Evolutionary conservation across 2,888 invertebrate genomes (phyloP).

Genomic region (Drosophila fungiperda): DNA sequence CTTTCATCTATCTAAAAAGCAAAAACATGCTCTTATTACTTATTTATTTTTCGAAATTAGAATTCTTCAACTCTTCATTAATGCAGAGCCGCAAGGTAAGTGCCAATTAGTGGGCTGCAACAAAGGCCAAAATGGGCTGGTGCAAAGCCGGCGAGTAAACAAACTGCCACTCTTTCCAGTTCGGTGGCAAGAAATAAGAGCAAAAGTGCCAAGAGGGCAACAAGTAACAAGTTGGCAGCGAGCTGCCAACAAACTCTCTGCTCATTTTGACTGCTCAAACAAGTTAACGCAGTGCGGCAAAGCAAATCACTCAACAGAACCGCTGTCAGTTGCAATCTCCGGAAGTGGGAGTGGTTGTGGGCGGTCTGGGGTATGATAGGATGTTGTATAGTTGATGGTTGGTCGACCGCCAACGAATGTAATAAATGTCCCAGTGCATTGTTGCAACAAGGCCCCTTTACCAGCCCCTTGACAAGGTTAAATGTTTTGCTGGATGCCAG

Average conservation of each 20-base stretch:
- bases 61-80: constrained; percentile 16
- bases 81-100: constrained; percentile 15
- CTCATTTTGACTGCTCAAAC: constrained; percentile 57
- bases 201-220: constrained; percentile 32
- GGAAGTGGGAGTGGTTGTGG: background rate
- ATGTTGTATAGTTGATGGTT: constrained; percentile 1
- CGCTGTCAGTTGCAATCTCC: constrained; percentile 24
- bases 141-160: constrained; percentile 38
- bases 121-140: constrained; percentile 30
- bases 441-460: constrained; percentile 42
- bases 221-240: constrained; percentile 44
- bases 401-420: constrained; percentile 43
- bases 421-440: constrained; percentile 71
- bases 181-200: background rate
- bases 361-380: background rate
- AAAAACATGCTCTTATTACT: background rate
- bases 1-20: background rate
- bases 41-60: constrained; percentile 1
- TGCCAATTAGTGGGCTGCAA: constrained; percentile 57
- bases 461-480: constrained; percentile 47
- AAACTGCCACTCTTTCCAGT: constrained; percentile 9
- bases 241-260: constrained; percentile 30
- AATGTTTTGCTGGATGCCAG: constrained; percentile 33
- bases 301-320: constrained; percentile 70
- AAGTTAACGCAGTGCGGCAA: constrained; percentile 55